A percentile compares a stretch with the other conserved stretches of the same genome.
Conservation (phyloP, 2,113 vertebrate species). For the Callipepla californica region DNA sequence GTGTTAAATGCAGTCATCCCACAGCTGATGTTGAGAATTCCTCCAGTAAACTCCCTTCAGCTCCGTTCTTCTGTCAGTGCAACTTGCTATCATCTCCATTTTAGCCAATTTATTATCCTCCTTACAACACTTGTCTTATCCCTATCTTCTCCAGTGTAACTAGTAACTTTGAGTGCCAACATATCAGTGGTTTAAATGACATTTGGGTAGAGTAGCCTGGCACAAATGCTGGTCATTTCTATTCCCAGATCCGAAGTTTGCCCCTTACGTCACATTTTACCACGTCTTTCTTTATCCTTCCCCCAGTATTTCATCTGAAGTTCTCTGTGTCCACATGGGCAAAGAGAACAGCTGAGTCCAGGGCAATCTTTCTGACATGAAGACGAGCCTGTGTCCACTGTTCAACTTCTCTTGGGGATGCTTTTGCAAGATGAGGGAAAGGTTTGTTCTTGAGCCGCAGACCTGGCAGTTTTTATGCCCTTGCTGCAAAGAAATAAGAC, state of each 20-base stretch:
- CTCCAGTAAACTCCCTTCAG: constrained; percentile 50
- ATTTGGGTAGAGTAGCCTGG: not conserved
- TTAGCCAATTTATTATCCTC: constrained; percentile 13
- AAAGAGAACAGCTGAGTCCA: not conserved
- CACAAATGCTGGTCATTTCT: not conserved
- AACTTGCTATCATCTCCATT: constrained; percentile 9
- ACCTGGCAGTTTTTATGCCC: not conserved
- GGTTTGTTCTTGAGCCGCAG: not conserved
- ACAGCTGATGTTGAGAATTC: constrained; percentile 32
- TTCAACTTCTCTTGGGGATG: not conserved
- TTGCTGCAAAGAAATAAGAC: not conserved
- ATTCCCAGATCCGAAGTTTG: not conserved
- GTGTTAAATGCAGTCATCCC: constrained; percentile 32
- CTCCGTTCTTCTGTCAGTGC: constrained; percentile 13
- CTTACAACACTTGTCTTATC: not conserved
- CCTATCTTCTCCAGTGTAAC: not conserved
- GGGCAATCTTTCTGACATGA: not conserved
- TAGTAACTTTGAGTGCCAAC: not conserved
- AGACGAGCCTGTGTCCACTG: not conserved
- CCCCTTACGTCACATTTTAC: not conserved
- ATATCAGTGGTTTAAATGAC: not conserved
- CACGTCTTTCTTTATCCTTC: not conserved
- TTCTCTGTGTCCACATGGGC: not conserved
- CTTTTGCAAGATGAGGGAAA: not conserved
- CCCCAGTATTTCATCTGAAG: not conserved